Base-by-base conservation (phyloP, 1,140 invertebrate species). In the Asbolus verrucosus region DNA sequence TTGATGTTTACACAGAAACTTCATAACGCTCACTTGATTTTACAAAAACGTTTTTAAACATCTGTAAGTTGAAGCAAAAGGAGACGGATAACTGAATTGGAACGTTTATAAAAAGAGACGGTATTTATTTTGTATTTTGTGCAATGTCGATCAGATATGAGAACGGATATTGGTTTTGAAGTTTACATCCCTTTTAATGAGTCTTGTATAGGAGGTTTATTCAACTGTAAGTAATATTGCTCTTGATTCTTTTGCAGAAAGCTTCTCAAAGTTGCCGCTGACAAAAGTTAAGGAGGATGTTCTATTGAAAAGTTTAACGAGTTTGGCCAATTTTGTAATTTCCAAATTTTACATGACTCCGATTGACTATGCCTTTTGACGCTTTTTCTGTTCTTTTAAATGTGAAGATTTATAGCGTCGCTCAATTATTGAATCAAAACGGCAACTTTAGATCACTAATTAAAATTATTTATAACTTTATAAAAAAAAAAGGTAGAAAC, bases 221-320 rank as follows among this genome's bases (percentile, higher is more conserved):
- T 67, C 65, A 54, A 33, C 43, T 67, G 65, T 67, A 14, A 38
- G 19, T 67, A 67, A 59, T 54, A 59, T 59, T 21, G 46, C 41
- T 67, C 65, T 67, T 59, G 65, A 67, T 67, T 67, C 65, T 67
- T 67, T 67, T 67, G 27, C 61, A 63, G 2, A 63, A 39, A 63
- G 39, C 36, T 27, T 11, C 36, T 39, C 61, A 39, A 41, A 39
- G 19, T 63, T 63, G 61, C 39, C 19, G 60, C 19, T 27, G 54
- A 30, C 13, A 15, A 41, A 63, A 39, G 61, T 63, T 63, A 63
- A 63, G 61, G 19, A 63, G 61, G 61, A 63, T 63, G 61, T 27
- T 39, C 39, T 63, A 27, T 54, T 54, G 1, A 54, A 46, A 13
- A 54, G 46, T 54, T 30, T 11, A 54, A 27, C 21, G 27, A 50